Base-by-base conservation (phyloP, 2,888 invertebrate species). In the Conchocele bisecta region DNA sequence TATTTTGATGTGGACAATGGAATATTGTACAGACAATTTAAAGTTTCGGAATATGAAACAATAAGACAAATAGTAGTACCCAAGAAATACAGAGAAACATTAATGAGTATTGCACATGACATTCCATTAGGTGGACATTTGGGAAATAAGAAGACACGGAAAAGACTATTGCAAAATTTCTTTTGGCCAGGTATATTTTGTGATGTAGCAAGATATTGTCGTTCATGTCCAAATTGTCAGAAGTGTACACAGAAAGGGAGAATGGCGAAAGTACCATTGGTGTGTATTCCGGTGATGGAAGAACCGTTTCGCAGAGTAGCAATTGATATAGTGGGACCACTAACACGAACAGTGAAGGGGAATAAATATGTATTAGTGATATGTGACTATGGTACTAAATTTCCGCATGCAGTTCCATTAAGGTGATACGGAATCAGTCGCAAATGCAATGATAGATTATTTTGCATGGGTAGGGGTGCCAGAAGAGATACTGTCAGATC, bases 161-260 rank as follows among this genome's bases (percentile, higher is more conserved):
- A 17, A 20, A 42, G 42, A 42, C 22, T 42, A 42, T 22, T 42
- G 6, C 42, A 42, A 22, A 6, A 42, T n/a, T 42, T 42, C 22
- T 42, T 42, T 22, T 42, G 42, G 42, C 42, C 42, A 42, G 42
- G 42, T 6, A 42, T 42, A 42, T 42, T 42, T 15, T 20, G n/a
- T 42, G 42, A 42, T 15, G 42, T 42, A 20, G 42, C 42, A 7
- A 17, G n/a, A 15, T 42, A 9, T 42, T 42, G 42, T 42, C n/a
- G 42, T 7, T 7, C 42, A 6, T 42, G 42, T 42, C 6, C n/a
- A 9, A 22, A 7, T 7, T 42, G 42, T 42, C 42, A 42, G 22
- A 42, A 42, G 42, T 20, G 6, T 42, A 42, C 22, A 9, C 6
- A 42, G 42, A 42, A 42, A n/a, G 42, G 42, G 22, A 42, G 42